Evolutionary conservation across 2,113 vertebrate species (phyloP), one percentile per base, ranked within the genome.

Genomic region (Psettodes erumei): DNA sequence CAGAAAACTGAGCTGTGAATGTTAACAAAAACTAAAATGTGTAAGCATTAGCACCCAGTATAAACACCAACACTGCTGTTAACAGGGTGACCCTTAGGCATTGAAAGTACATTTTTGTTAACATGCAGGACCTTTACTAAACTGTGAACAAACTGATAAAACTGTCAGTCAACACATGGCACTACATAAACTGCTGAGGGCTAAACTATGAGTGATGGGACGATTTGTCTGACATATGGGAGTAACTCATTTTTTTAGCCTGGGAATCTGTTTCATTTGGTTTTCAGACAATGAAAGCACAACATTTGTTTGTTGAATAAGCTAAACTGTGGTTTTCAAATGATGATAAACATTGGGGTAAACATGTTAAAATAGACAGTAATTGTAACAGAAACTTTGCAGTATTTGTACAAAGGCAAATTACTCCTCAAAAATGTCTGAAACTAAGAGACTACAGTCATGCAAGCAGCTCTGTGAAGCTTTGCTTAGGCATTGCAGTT

Each of bases 1-100:
- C 18, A 35, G 15, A 67, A 38, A 42, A 56, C 0, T 4, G 23
- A 69, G 27, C 64, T 70, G 63, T 18, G 18, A 59, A 55, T 43
- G 7, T 35, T 13, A 25, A 37, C 6, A 47, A 42, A 58, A 67
- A 70, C 18, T 27, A 13, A 53, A 48, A 71, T 30, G 9, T 62
- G 23, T 11, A 4, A 63, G 50, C 38, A 64, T 56, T 56, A 71
- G 8, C 67, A 76, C 43, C 77, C 10, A 70, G 27, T 81, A 71
- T 70, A 62, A 77, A 50, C 61, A 18, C 7, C 19, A 40, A 66
- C 16, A 53, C 18, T 32, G 60, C 33, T 13, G 2, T 32, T 45
- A 75, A 75, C 5, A 33, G 37, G 38, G 8, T 38, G 32, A 50
- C 11, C 33, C 15, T 5, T 15, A 27, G 18, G 37, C 32, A 16